Evolutionary conservation across 2,113 vertebrate species (phyloP), one percentile per base, ranked within the genome.

Genomic region (Eira barbara): DNA sequence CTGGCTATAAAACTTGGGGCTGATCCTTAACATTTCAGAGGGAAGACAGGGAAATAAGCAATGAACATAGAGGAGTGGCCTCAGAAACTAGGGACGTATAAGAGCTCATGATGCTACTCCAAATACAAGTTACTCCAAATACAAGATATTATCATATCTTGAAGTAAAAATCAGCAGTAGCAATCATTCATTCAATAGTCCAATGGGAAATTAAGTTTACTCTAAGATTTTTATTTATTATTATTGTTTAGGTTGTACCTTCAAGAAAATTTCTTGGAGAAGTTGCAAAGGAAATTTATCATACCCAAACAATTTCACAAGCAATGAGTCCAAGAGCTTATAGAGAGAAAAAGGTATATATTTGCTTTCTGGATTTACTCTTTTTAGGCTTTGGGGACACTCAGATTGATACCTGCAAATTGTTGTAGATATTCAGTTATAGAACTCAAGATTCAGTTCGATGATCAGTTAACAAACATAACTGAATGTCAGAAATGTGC

Each of bases 341-440:
- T 9, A 89, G 9, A 79, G 42, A 85, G 49, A n/a, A 57, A 91
- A 74, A 65, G 1, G 11, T 29, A 85, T 2, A 39, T 57, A 84
- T 47, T 67, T 91, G 74, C 9, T 82, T 85, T 74, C 59, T 57
- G 21, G 7, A 89, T 61, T 96, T 89, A 85, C 52, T 29, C 42
- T 89, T 78, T 57, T 57, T 49, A 61, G 71, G 6, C 23, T 65
- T 92, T 79, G 23, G 76, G 49, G 59, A 80, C 20, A 42, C 45
- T 94, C 59, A 79, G 2, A 78, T 27, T 97, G 81, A 69, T 91
- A 84, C 76, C 83, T 94, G 63, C 42, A 94, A 91, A 42, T 52
- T 83, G 34, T 23, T 88, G 25, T 89, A 55, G 61, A 67, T 93
- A 71, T 85, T 89, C 81, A 95, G 42, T 89, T 89, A 69, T 12